Evolutionary conservation across 2,888 invertebrate genomes (phyloP).

Genomic region (Cloeon dipterum): DNA sequence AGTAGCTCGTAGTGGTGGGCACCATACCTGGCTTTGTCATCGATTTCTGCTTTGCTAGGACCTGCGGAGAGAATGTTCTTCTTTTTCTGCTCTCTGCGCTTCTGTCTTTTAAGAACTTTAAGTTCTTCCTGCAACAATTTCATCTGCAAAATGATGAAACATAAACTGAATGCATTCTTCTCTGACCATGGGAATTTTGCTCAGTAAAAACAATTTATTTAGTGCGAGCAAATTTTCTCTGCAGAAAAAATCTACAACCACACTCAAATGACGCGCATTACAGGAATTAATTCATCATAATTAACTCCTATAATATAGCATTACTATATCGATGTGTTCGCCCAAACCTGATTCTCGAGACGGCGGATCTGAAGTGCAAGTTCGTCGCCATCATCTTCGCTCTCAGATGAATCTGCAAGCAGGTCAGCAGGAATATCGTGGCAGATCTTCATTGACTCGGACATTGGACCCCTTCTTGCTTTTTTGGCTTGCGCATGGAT

Average conservation of each 20-base stretch:
- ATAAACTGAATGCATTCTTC: background rate
- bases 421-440: slow-evolving; percentile 82
- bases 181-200: background rate
- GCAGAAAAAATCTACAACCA: background rate
- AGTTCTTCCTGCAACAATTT: slow-evolving; percentile 80
- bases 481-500: no score
- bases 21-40: slow-evolving; percentile 8
- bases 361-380: slow-evolving; percentile 67
- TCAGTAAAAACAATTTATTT: background rate
- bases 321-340: background rate
- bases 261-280: slow-evolving; percentile 3
- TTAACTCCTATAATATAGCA: background rate
- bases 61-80: slow-evolving; percentile 8
- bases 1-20: slow-evolving; percentile 5
- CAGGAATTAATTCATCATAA: slow-evolving; percentile 1
- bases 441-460: slow-evolving; percentile 71
- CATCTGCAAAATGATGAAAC: slow-evolving; percentile 24
- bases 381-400: slow-evolving; percentile 25
- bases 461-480: no score
- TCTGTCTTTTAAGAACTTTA: slow-evolving; percentile 58
- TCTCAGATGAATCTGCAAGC: slow-evolving; percentile 25
- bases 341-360: slow-evolving; percentile 55
- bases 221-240: background rate
- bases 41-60: slow-evolving; percentile 8
- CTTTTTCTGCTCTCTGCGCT: slow-evolving; percentile 51